These are phyloP conservation scores for Heliconius congener DNA, from an alignment of 1,140 invertebrate species.

Conservation along the genomic window DNA sequence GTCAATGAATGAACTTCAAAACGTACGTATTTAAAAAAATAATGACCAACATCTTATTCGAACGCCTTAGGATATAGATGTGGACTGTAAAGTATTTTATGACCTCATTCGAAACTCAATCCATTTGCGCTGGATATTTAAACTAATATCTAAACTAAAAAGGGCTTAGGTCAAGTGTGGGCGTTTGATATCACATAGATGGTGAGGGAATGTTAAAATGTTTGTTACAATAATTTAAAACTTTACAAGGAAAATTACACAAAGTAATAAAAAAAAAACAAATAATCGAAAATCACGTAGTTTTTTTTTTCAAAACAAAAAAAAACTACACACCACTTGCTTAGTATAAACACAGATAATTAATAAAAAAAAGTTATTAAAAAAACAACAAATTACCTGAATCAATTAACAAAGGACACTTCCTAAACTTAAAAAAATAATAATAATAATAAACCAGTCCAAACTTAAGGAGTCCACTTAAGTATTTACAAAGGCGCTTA, in stretches of 20 bases:
- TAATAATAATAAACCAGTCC: constrained; percentile 42
- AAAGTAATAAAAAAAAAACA: not conserved
- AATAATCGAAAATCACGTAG: not conserved
- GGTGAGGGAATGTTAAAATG: not conserved
- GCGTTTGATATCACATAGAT: constrained; percentile 25
- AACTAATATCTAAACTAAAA: constrained; percentile 36
- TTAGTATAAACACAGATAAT: not conserved
- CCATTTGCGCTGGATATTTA: constrained; percentile 33
- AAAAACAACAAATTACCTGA: not conserved
- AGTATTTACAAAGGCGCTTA: constrained; percentile 72
- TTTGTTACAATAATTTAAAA: not conserved
- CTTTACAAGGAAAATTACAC: not conserved
- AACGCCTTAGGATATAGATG: constrained; percentile 4
- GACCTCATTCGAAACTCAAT: constrained; percentile 27
- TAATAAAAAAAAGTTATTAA: not conserved
- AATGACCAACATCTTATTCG: not conserved
- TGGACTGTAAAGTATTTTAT: constrained; percentile 28
- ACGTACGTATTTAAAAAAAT: constrained; percentile 5
- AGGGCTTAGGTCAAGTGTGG: constrained; percentile 44
- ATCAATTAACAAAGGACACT: constrained; percentile 46
- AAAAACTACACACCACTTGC: not conserved
- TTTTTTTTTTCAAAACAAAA: not conserved
- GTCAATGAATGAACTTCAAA: constrained; percentile 25
- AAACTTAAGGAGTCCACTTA: constrained; percentile 62
- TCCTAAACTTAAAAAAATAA: constrained; percentile 43